These are phyloP conservation scores for Epinephelus fuscoguttatus DNA, from an alignment of 2,113 vertebrate genomes.

Conservation along the genomic window DNA sequence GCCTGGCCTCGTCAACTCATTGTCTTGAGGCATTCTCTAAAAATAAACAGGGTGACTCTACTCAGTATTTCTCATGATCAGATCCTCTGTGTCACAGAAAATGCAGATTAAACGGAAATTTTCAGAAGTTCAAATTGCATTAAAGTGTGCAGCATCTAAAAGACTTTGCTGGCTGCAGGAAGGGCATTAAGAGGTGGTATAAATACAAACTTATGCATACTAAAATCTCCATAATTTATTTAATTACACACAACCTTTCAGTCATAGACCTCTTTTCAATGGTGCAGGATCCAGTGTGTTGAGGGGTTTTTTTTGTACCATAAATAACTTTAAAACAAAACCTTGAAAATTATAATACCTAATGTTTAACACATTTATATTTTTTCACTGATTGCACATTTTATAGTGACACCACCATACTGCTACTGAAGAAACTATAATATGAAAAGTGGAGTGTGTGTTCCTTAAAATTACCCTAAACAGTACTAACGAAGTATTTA, in stretches of 20 bases:
- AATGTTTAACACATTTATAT: slow-evolving; percentile 33
- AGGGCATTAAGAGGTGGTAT: neutral
- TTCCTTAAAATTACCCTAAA: slow-evolving; percentile 35
- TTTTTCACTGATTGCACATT: slow-evolving; percentile 44
- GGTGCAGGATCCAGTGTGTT: neutral
- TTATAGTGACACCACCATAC: slow-evolving; percentile 23
- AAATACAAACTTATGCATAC: neutral
- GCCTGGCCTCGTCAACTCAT: no score
- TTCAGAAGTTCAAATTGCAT: no score
- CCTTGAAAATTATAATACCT: neutral
- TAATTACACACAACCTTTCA: neutral
- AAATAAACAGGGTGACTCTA: no score
- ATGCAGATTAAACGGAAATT: neutral
- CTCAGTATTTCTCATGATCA: no score
- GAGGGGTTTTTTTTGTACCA: neutral
- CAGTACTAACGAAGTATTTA: slow-evolving; percentile 14
- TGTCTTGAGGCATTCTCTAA: no score
- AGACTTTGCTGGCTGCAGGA: neutral
- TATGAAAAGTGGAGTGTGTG: slow-evolving; percentile 66
- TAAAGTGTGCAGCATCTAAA: neutral
- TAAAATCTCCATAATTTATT: neutral
- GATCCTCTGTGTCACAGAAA: neutral
- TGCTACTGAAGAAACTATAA: slow-evolving; percentile 14
- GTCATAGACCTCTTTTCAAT: no score
- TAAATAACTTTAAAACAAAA: neutral